Evolutionary conservation across 2,888 invertebrate genomes (phyloP).

Genomic region (Drosophila gaucha): DNA sequence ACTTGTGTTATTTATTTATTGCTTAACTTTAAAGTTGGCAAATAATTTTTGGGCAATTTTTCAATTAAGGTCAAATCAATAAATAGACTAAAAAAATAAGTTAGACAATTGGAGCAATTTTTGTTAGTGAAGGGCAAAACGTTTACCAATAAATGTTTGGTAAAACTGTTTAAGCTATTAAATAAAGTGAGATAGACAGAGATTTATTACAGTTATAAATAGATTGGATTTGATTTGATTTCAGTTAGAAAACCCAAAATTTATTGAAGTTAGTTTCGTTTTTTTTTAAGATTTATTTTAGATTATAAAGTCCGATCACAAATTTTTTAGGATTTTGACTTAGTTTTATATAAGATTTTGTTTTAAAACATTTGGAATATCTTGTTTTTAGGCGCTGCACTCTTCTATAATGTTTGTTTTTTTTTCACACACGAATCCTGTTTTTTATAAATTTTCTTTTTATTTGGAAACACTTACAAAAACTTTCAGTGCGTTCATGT

Average conservation of each 20-base stretch:
- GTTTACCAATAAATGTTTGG: too few relatives aligned
- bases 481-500: conserved; percentile 82
- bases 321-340: not conserved
- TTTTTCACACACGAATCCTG: conserved; percentile 27
- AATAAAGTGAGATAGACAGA: not conserved
- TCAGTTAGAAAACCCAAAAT: not conserved
- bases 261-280: not conserved
- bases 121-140: conserved; percentile 14
- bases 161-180: not conserved
- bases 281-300: not conserved
- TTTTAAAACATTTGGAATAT: conserved; percentile 4
- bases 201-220: too few relatives aligned
- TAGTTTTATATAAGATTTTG: not conserved
- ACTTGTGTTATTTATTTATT: not conserved
- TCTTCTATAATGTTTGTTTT: not conserved
- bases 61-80: conserved; percentile 13
- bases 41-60: conserved; percentile 3
- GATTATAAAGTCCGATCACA: too few relatives aligned
- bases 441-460: conserved; percentile 1
- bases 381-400: not conserved
- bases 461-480: conserved; percentile 79
- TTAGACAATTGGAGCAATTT: conserved; percentile 1
- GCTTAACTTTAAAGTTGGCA: conserved; percentile 1
- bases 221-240: not conserved
- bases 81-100: conserved; percentile 7